Conservation (phyloP, 2,113 vertebrate species). For the Corythaeola cristata region DNA sequence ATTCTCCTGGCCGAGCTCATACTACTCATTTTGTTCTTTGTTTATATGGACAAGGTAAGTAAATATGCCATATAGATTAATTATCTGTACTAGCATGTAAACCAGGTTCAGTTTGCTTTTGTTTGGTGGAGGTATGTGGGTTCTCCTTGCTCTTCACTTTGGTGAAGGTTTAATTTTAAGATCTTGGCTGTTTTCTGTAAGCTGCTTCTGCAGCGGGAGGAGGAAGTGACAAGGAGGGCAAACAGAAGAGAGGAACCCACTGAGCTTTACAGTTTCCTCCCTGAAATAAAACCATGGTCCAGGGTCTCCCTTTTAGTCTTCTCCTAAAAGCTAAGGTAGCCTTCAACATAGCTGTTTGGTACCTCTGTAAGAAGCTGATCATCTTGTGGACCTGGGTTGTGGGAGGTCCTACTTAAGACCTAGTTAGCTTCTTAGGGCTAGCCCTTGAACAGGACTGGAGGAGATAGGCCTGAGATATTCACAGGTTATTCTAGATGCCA, state of each 20-base stretch:
- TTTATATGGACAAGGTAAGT: slow-evolving; percentile 97
- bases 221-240: background rate
- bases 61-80: background rate
- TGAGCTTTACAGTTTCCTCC: background rate
- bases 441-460: background rate
- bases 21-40: slow-evolving; percentile 93
- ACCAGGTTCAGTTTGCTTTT: background rate
- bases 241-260: background rate
- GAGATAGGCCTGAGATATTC: background rate
- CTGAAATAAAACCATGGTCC: background rate
- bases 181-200: background rate
- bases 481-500: background rate
- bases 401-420: background rate
- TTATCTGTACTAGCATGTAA: background rate
- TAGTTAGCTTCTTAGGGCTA: background rate
- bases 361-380: background rate
- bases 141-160: background rate
- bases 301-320: background rate
- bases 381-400: background rate
- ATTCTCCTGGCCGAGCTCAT: slow-evolving; percentile 96
- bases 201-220: background rate
- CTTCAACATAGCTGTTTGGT: background rate
- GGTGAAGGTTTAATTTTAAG: background rate
- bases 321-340: background rate
- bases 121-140: background rate